Evolutionary conservation across 2,113 vertebrate genomes (phyloP), one percentile per base, ranked within the genome.

Genomic region (Calypte anna): DNA sequence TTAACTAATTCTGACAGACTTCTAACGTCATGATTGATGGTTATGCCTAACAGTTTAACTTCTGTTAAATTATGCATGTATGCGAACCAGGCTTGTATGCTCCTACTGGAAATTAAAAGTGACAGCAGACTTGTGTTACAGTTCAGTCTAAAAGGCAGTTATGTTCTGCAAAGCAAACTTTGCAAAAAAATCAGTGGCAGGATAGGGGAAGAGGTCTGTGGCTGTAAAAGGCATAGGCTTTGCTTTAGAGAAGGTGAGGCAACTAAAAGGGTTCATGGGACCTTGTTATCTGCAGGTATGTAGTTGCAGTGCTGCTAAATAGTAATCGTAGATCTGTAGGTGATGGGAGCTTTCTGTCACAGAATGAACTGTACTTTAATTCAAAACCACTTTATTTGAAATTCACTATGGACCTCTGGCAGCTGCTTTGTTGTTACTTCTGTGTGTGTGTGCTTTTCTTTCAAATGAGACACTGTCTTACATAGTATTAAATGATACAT

Each of bases 281-380:
- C 44, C 21, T 61, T 0, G 0, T 77, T 76, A 27, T 14, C 67
- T 5, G 0, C 28, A 40, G 59, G 19, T 3, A 1, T n/a, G 59
- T 48, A 54, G 18, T 25, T 66, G 55, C 24, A 25, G 15, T 33
- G 22, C 50, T 66, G 9, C 64, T 72, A 51, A 75, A 28, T 33
- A 63, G 44, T 13, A 46, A 0, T 57, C 14, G 3, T 43, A n/a
- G 46, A 53, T 73, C 58, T 77, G 40, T 23, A 28, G 67, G 6
- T 83, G 58, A 92, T 44, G 31, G 38, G 33, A 86, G 14, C 50
- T 64, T 82, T 90, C 38, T 64, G 38, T 73, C 76, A 44, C 28
- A 50, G 30, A 31, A 59, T n/a, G 9, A 77, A 14, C n/a, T 69
- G 36, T 51, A 16, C 2, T 83, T 79, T 36, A 4, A 4, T 77